phyloP scores from a whole-genome alignment of 2,888 invertebrate genomes.

The Galerucella pusilla region DNA sequence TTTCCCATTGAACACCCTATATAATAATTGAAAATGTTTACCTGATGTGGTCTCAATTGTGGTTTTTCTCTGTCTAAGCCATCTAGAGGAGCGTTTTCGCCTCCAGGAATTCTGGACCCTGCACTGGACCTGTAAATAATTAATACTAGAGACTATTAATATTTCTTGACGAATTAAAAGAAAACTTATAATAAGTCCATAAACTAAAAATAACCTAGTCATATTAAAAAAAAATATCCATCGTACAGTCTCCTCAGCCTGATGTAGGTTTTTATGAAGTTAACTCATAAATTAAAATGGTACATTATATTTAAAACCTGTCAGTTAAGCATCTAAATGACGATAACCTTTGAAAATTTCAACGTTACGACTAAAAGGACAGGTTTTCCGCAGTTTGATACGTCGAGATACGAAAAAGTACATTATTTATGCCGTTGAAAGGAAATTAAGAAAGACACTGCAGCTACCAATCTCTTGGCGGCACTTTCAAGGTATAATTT shows the following conservation, averaged over 20 bases:
- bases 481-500: constrained; percentile 7
- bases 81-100: constrained; percentile 52
- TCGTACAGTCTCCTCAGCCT: background rate
- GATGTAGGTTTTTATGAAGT: background rate
- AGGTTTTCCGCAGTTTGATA: background rate
- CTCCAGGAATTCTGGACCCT: constrained; percentile 52
- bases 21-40: constrained; percentile 16
- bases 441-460: constrained; percentile 16
- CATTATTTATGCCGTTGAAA: constrained; percentile 13
- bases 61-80: constrained; percentile 49
- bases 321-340: constrained; percentile 3
- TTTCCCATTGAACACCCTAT: background rate
- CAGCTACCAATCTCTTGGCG: constrained; percentile 11
- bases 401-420: constrained; percentile 1
- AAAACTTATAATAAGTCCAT: no score
- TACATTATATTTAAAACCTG: background rate
- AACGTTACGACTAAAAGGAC: background rate
- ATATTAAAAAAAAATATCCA: no score
- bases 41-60: constrained; percentile 49
- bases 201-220: no score
- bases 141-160: background rate
- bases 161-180: background rate
- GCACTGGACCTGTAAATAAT: constrained; percentile 55
- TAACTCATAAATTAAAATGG: background rate
- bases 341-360: constrained; percentile 8